phyloP scores from a whole-genome alignment of 2,888 invertebrate genomes.

The Dinocampus coccinellae region DNA sequence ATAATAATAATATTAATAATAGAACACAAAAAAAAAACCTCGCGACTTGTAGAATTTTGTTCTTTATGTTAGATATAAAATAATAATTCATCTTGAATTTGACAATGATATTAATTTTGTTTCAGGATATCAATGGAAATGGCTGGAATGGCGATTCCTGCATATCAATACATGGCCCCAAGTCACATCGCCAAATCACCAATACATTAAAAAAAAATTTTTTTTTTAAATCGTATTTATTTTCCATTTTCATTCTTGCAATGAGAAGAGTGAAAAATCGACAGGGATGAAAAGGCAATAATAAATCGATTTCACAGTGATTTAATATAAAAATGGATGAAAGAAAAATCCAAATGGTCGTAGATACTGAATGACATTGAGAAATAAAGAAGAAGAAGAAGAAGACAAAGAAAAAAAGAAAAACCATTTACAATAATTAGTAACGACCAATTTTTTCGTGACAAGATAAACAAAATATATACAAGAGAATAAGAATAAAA shows the following conservation, averaged over 20 bases:
- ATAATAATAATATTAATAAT: no score
- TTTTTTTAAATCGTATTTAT: slow-evolving; percentile 33
- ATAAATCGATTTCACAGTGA: no score
- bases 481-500: no score
- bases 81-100: not conserved
- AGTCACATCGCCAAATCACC: slow-evolving; percentile 94
- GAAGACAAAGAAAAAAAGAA: not conserved
- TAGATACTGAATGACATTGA: no score
- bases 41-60: slow-evolving; percentile 33
- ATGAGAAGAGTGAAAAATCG: slow-evolving; percentile 31
- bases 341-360: no score
- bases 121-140: slow-evolving; percentile 96
- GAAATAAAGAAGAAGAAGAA: no score
- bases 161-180: slow-evolving; percentile 92
- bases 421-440: no score
- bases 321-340: no score
- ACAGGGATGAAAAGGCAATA: no score
- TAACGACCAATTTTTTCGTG: no score
- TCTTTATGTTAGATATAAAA: slow-evolving; percentile 23
- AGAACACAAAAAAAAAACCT: no score
- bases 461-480: no score
- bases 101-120: slow-evolving; percentile 61
- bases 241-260: not conserved
- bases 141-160: slow-evolving; percentile 89
- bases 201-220: slow-evolving; percentile 88